phyloP scores from a whole-genome alignment of 2,113 vertebrate genomes.

The Galemys pyrenaicus region DNA sequence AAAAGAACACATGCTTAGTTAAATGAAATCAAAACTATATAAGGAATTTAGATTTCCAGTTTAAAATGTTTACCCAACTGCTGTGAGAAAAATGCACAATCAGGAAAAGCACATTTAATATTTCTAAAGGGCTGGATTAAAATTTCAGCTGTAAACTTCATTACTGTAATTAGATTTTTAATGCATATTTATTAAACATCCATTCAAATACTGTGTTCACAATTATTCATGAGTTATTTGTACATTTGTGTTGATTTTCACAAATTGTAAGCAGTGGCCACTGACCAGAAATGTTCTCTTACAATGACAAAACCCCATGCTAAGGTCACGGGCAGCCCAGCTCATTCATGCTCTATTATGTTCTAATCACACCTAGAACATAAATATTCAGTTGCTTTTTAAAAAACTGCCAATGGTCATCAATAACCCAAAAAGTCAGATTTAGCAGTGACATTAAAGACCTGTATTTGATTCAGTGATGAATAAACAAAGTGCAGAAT shows the following conservation, averaged over 20 bases:
- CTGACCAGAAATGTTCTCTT: conserved; percentile 61
- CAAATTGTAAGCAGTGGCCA: conserved; percentile 72
- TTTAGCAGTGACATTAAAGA: conserved; percentile 49
- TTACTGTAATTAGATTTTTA: conserved; percentile 78
- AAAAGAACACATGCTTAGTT: conserved; percentile 63
- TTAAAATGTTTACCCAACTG: conserved; percentile 76
- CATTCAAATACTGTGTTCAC: conserved; percentile 72
- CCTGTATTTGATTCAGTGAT: conserved; percentile 53
- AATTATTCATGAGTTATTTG: conserved; percentile 75
- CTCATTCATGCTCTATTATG: neutral
- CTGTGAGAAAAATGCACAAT: conserved; percentile 77
- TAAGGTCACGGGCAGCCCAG: conserved; percentile 28
- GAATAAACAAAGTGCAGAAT: conserved; percentile 64
- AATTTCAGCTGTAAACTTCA: conserved; percentile 77
- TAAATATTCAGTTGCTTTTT: conserved; percentile 45
- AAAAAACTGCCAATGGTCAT: conserved; percentile 63
- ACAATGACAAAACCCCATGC: neutral
- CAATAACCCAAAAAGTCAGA: conserved; percentile 65
- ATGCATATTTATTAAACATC: conserved; percentile 80
- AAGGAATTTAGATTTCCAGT: conserved; percentile 67
- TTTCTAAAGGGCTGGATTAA: conserved; percentile 75
- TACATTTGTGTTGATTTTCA: conserved; percentile 67
- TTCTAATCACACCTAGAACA: conserved; percentile 47
- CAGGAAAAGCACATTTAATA: conserved; percentile 77
- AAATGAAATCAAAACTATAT: conserved; percentile 78